These are phyloP conservation scores for Sebastolobus altivelis DNA, from an alignment of 2,797 vertebrate species.

Conservation along the genomic window DNA sequence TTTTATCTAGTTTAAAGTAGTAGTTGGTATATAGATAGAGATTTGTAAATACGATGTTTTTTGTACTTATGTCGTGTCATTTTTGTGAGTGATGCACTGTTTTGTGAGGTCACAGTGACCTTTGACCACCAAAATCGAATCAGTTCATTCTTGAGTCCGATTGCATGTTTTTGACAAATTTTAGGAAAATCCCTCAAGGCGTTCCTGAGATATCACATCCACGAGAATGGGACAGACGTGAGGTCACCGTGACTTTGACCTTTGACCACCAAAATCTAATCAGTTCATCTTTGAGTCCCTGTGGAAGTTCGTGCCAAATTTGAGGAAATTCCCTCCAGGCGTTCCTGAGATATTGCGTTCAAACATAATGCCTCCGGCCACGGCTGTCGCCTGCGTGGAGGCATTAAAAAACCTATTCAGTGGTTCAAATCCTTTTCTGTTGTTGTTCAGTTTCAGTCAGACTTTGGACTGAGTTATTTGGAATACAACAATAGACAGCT, in stretches of 20 bases:
- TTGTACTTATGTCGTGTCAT: too few species aligned
- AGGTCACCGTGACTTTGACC: background rate
- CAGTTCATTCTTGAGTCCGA: background rate
- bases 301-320: background rate
- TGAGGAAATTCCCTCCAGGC: background rate
- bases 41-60: too few species aligned
- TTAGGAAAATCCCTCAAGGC: too few species aligned
- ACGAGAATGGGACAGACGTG: background rate
- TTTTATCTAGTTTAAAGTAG: too few species aligned
- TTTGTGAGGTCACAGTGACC: background rate
- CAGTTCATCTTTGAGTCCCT: background rate
- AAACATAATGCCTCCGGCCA: too few species aligned
- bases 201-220: background rate
- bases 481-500: background rate
- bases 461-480: background rate
- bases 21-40: too few species aligned
- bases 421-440: too few species aligned
- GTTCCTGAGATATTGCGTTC: background rate
- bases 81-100: background rate
- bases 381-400: background rate
- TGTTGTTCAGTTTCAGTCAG: too few species aligned
- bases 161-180: too few species aligned
- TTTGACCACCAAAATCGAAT: background rate
- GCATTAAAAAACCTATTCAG: background rate
- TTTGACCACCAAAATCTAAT: background rate